phyloP scores from a whole-genome alignment of 2,113 vertebrate species.

The Conger conger region DNA sequence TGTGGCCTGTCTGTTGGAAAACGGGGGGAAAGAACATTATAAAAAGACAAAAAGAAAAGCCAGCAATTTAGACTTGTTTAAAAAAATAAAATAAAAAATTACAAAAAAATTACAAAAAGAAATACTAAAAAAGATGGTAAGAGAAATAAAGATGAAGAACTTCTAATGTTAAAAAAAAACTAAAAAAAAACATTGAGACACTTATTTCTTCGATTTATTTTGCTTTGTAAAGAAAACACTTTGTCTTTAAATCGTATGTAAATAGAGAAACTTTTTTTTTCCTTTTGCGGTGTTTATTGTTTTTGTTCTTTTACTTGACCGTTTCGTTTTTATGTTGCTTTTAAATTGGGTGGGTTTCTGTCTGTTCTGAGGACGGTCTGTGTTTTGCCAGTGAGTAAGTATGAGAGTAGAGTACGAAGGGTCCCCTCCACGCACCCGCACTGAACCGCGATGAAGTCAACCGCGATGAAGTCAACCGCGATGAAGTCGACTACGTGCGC shows the following conservation, averaged over 20 bases:
- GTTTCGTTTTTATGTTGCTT: constrained; percentile 78
- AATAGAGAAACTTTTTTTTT: constrained; percentile 84
- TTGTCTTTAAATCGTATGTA: constrained; percentile 87
- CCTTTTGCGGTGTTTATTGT: constrained; percentile 85
- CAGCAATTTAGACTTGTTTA: constrained; percentile 25
- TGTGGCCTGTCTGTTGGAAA: constrained; percentile 40
- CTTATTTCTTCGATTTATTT: constrained; percentile 76
- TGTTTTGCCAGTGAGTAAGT: constrained; percentile 17
- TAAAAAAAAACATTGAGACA: constrained; percentile 71
- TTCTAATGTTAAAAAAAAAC: constrained; percentile 68
- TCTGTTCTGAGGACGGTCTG: constrained; percentile 39
- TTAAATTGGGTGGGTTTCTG: constrained; percentile 63
- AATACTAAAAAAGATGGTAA: constrained; percentile 23
- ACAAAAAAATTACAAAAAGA: too few species aligned
- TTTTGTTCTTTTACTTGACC: constrained; percentile 62
- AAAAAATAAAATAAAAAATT: constrained; percentile 30
- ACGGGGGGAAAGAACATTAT: constrained; percentile 28
- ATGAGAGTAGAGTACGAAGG: not conserved
- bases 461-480: too few species aligned
- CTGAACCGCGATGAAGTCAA: constrained; percentile 2
- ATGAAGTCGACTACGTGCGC: too few species aligned
- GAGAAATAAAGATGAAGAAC: constrained; percentile 62
- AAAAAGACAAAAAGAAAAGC: constrained; percentile 23
- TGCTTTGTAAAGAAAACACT: constrained; percentile 86
- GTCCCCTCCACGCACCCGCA: not conserved